A percentile compares a stretch with the other conserved stretches of the same genome.
phyloP scores from a whole-genome alignment of 2,888 invertebrate species.

The Dasysyrphus tricinctus region DNA sequence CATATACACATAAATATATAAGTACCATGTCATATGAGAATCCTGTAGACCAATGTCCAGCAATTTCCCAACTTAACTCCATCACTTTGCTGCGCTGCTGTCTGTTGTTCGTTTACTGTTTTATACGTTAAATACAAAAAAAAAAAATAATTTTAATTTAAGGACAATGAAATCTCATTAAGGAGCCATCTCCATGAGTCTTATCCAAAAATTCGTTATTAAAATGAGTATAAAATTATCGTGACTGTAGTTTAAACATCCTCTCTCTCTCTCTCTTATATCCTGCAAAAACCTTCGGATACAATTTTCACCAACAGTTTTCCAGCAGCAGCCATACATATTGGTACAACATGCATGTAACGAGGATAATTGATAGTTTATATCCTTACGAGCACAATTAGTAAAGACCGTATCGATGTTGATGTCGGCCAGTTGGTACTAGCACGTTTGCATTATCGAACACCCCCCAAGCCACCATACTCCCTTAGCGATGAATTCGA shows the following conservation, averaged over 20 bases:
- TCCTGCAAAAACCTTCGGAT: constrained; percentile 5
- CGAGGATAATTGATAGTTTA: constrained; percentile 74
- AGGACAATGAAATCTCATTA: constrained; percentile 61
- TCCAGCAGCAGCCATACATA: background rate
- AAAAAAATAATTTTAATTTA: constrained; percentile 54
- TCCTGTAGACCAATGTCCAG: constrained; percentile 8
- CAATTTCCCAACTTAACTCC: constrained; percentile 42
- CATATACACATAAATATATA: background rate
- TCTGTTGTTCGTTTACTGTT: background rate
- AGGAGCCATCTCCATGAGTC: constrained; percentile 31
- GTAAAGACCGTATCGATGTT: constrained; percentile 41
- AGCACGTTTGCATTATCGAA: background rate
- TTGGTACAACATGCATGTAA: constrained; percentile 57
- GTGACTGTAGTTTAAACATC: constrained; percentile 13
- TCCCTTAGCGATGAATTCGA: constrained; percentile 37
- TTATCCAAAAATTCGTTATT: constrained; percentile 30
- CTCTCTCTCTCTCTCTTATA: background rate
- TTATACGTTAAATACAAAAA: constrained; percentile 26
- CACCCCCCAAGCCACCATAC: background rate
- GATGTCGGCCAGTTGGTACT: background rate
- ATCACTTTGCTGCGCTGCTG: constrained; percentile 24
- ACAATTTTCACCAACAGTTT: constrained; percentile 33
- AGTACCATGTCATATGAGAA: constrained; percentile 20
- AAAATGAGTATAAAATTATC: constrained; percentile 40
- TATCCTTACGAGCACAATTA: constrained; percentile 62